Percentiles rank a stretch among this genome's conserved stretches.
phyloP scores from a whole-genome alignment of 2,888 invertebrate genomes.

The Ormyrus nitidulus region DNA sequence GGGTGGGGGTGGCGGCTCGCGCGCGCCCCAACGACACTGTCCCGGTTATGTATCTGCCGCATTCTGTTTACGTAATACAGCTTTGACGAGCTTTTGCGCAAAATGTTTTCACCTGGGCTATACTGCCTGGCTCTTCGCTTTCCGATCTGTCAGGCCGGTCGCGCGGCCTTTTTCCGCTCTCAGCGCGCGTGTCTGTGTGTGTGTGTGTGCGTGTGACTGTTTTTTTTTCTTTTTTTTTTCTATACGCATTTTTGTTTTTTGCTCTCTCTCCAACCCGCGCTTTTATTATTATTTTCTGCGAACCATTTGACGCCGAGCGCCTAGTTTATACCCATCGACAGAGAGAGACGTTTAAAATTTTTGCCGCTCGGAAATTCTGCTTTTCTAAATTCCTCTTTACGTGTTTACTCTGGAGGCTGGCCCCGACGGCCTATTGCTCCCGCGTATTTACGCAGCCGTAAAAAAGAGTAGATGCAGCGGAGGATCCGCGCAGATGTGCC shows the following conservation, averaged over 20 bases:
- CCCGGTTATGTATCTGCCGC: slow-evolving; percentile 52
- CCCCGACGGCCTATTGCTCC: no score
- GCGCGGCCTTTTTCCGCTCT: background rate
- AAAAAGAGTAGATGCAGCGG: slow-evolving; percentile 12
- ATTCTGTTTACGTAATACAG: slow-evolving; percentile 56
- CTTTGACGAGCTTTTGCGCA: slow-evolving; percentile 55
- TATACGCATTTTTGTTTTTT: slow-evolving; percentile 19
- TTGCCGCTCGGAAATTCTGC: background rate
- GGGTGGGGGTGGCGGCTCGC: background rate
- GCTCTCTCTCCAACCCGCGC: background rate
- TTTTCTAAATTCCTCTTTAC: background rate
- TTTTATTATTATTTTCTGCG: slow-evolving; percentile 15
- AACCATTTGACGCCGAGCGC: slow-evolving; percentile 4
- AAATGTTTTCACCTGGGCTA: slow-evolving; percentile 52
- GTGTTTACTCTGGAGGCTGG: no score
- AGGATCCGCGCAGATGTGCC: background rate
- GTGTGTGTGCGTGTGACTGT: background rate
- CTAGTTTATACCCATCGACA: background rate
- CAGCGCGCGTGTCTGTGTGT: background rate
- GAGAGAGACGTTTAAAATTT: slow-evolving; percentile 25
- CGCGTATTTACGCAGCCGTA: slow-evolving; percentile 24
- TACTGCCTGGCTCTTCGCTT: slow-evolving; percentile 28
- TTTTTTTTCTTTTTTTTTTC: no score
- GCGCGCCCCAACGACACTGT: slow-evolving; percentile 19
- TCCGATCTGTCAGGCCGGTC: slow-evolving; percentile 34